Base-by-base conservation (phyloP, 1,140 invertebrate genomes). In the Drosophila teissieri region DNA sequence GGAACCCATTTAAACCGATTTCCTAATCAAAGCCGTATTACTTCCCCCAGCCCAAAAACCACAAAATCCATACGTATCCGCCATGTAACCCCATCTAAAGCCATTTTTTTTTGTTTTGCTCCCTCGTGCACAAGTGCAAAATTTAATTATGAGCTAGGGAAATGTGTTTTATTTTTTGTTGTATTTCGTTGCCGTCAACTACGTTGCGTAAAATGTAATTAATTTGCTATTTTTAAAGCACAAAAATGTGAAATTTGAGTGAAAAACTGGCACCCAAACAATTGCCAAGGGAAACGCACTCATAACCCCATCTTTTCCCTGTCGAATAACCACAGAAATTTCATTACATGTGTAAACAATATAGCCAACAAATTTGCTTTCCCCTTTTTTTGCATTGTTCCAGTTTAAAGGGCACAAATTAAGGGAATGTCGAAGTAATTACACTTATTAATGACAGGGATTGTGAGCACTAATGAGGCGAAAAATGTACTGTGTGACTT, bases 21-120 rank as follows among this genome's bases (percentile, higher is more conserved):
- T 86, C 81, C 84, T 79, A 88, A 86, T 86, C 83, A 86, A 88
- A 88, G 78, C 67, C 62, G 55, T 77, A 88, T 86, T 86, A 82
- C 69, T 55, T 54, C 11, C 31, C 37, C 42, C 34, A 49, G 15
- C 19, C 37, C 27, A 36, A 48, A 49, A 45, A 42, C 62, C 62
- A 31, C 48, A 65, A 15, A 22, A 46, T 36, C 19, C 63, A 70
- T 27, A 36, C 27, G 34, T 10, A 45, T 45, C 15, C 27, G 31
- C 34, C 14, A 11, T 17, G n/a, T 52, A 48, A 37, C 40, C 54
- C 70, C 15, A 14, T 17, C 15, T 6, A 8, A 10, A 12, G 11
- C 40, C 6, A n/a, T 45, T 37, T 22, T 22, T 6, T 17, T n/a
- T 19, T 19, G 1, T 19, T 19, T 19, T 19, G 19, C 19, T 19